Evolutionary conservation across 1,140 invertebrate genomes (phyloP).

Genomic region (Orchestia grillus): DNA sequence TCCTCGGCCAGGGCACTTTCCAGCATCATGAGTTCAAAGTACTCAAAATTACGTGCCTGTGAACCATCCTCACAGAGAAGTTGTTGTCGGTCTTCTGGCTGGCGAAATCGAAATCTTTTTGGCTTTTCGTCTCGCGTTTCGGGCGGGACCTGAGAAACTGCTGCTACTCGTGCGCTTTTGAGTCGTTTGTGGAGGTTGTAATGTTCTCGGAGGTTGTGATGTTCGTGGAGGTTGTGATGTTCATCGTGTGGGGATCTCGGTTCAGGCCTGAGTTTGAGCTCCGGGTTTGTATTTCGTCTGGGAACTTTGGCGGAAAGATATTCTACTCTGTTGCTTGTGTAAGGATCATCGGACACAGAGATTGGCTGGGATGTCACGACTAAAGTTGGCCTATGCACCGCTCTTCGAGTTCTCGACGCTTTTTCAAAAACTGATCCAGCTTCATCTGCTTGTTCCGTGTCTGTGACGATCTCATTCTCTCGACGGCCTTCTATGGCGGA

Average conservation of each 20-base stretch:
- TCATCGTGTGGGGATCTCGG: background rate
- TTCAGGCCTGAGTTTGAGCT: background rate
- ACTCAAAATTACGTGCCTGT: conserved; percentile 5
- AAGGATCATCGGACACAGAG: background rate
- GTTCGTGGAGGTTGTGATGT: too few relatives aligned
- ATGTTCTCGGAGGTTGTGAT: background rate
- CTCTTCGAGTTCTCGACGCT: background rate
- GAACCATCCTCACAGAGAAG: conserved; percentile 14
- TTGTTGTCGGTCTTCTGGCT: background rate
- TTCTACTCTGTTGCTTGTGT: background rate
- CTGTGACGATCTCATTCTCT: background rate
- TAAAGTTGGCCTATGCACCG: background rate
- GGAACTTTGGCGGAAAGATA: background rate
- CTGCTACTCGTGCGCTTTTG: background rate
- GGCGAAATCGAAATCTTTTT: background rate
- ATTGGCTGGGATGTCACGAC: conserved; percentile 28
- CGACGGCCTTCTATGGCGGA: too few relatives aligned
- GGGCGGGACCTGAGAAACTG: background rate
- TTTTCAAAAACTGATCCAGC: background rate
- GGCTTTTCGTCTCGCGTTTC: background rate
- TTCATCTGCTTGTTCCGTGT: background rate
- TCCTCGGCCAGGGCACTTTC: conserved; percentile 35
- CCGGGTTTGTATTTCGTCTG: background rate
- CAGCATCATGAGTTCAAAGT: conserved; percentile 24
- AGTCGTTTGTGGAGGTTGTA: background rate